Base-by-base conservation (phyloP, 2,113 vertebrate genomes). In the Oxygymnocypris stewartii region DNA sequence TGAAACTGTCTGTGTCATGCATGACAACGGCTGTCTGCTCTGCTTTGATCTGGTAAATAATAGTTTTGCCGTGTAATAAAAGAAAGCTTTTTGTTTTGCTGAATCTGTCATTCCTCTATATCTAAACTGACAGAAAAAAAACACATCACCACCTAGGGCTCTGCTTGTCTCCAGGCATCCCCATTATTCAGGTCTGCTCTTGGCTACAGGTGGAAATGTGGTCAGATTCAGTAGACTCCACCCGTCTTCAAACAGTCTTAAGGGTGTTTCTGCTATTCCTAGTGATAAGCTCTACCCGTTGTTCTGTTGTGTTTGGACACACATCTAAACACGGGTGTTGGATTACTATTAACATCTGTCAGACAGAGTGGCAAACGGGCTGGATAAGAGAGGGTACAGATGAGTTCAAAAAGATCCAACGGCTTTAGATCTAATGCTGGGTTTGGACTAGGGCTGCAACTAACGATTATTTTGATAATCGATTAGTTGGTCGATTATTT, bases 191-290 rank as follows among this genome's bases (percentile, higher is more conserved):
- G 37, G 37, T 44, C 37, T 65, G 37, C 54, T 81, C 79, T 47
- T 65, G 79, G 16, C 37, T 59, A 47, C 59, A 82, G n/a, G 79
- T 67, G 42, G 59, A 82, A 28, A 67, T 40, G 61, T 28, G 42
- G 23, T 76, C 37, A 47, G 13, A 16, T 63, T 82, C 0, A 28
- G n/a, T 42, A 76, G 25, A 44, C 79, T 73, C 75, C 81, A 57
- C n/a, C 85, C n/a, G 12, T 80, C 42, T 79, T 79, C 65, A 88
- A 84, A 79, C 57, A 75, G 25, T 57, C 75, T 20, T n/a, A 84
- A 54, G 75, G 87, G 84, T 37, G 87, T 84, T 81, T 28, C n/a
- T 67, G 77, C 65, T 74, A 71, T 57, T 65, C 44, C 79, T 80
- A 71, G 47, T 14, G 44, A 59, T 71, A 86, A 79, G 20, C 82